Conservation (phyloP, 2,888 invertebrate species). For the Drosophila peninsularis region DNA sequence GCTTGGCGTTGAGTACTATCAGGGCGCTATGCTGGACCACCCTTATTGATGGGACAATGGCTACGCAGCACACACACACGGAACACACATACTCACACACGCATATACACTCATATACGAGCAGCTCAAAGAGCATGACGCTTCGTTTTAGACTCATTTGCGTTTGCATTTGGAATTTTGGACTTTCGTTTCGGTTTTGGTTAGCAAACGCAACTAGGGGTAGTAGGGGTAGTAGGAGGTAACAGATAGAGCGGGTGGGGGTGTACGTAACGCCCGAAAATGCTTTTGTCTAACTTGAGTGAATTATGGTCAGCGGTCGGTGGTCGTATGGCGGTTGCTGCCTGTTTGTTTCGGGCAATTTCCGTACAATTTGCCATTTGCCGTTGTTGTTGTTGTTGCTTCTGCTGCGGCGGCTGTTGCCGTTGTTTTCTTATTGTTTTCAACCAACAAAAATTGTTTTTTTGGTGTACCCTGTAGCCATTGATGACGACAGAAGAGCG, state of each 20-base stretch:
- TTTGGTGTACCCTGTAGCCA: slow-evolving; percentile 22
- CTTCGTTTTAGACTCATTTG: slow-evolving; percentile 72
- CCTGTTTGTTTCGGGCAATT: slow-evolving; percentile 74
- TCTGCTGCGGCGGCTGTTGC: slow-evolving; percentile 52
- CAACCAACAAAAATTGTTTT: slow-evolving; percentile 22
- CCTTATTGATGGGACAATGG: slow-evolving; percentile 56
- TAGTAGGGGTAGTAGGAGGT: slow-evolving; percentile 6
- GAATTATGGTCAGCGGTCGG: slow-evolving; percentile 75
- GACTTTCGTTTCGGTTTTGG: slow-evolving; percentile 56
- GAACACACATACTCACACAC: slow-evolving; percentile 5
- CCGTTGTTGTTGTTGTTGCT: slow-evolving; percentile 22
- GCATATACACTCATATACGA: slow-evolving; percentile 3
- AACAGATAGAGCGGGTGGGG: slow-evolving; percentile 11
- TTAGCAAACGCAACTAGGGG: slow-evolving; percentile 20
- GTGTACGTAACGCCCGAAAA: slow-evolving; percentile 46
- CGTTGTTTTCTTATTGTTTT: slow-evolving; percentile 57
- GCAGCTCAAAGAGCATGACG: slow-evolving; percentile 71
- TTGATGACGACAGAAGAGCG: not conserved
- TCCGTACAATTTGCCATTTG: slow-evolving; percentile 75
- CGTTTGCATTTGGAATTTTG: slow-evolving; percentile 70
- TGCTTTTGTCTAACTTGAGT: slow-evolving; percentile 79
- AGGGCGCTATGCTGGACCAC: slow-evolving; percentile 51
- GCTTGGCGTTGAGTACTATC: slow-evolving; percentile 34
- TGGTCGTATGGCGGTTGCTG: slow-evolving; percentile 52
- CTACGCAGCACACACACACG: slow-evolving; percentile 45